These are phyloP conservation scores for Nannobrachium achirus DNA, from an alignment of 2,113 vertebrate species.

Conservation along the genomic window DNA sequence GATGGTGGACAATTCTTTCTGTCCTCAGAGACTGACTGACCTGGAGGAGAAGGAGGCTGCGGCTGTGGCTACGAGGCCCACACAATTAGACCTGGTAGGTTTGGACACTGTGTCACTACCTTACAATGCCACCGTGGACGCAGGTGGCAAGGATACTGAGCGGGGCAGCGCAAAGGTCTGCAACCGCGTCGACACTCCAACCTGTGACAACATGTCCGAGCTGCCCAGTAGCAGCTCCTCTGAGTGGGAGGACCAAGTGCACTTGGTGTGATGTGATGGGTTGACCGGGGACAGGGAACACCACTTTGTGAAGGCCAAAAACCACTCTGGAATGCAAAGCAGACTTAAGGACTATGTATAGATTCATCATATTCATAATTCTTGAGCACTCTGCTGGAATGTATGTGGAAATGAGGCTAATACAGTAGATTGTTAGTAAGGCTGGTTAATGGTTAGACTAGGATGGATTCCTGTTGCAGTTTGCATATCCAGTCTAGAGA, in stretches of 20 bases:
- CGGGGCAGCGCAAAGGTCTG: conserved; percentile 54
- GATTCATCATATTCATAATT: too few species aligned
- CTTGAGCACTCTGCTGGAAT: conserved; percentile 26
- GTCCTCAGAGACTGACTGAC: conserved; percentile 39
- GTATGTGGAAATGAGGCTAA: conserved; percentile 29
- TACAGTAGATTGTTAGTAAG: conserved; percentile 1
- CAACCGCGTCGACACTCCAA: conserved; percentile 70
- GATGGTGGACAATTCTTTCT: conserved; percentile 63
- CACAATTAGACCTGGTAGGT: conserved; percentile 81
- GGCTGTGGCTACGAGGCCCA: conserved; percentile 72
- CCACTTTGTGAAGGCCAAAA: conserved; percentile 41
- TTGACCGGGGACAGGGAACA: conserved; percentile 14
- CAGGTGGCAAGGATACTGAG: conserved; percentile 51
- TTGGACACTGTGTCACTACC: conserved; percentile 68
- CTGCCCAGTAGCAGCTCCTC: conserved; percentile 83
- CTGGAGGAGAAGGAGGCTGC: conserved; percentile 55
- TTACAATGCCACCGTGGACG: conserved; percentile 68
- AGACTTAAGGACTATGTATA: neutral
- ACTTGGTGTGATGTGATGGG: conserved; percentile 83
- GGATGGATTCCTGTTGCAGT: too few species aligned
- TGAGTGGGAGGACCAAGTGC: conserved; percentile 93
- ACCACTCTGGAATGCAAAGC: conserved; percentile 46
- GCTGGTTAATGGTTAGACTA: neutral
- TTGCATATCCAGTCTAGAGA: too few species aligned
- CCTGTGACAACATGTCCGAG: conserved; percentile 81